Evolutionary conservation across 2,888 invertebrate genomes (phyloP).

Genomic region (Mimas tiliae): DNA sequence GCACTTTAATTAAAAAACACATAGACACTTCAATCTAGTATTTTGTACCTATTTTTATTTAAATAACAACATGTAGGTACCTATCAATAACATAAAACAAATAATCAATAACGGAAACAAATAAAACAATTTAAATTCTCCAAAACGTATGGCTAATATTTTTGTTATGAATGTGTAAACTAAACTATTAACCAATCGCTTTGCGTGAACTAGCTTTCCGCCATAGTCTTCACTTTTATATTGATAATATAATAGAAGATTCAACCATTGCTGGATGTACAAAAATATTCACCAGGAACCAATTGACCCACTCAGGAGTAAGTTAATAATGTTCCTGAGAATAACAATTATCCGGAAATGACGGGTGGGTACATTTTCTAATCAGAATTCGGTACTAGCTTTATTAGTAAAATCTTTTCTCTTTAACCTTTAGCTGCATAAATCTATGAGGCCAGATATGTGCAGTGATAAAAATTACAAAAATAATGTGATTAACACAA

Average conservation of each 20-base stretch:
- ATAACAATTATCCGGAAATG: background rate
- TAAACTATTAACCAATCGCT: conserved; percentile 7
- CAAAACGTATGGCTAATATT: conserved; percentile 6
- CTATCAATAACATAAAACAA: background rate
- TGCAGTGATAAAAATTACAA: background rate
- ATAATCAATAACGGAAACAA: background rate
- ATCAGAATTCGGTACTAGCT: too few species aligned
- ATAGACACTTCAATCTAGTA: background rate
- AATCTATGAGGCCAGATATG: background rate
- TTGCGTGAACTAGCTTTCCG: conserved; percentile 6
- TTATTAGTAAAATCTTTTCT: too few species aligned
- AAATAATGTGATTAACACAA: too few species aligned
- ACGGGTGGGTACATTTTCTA: too few species aligned
- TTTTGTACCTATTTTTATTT: too few species aligned
- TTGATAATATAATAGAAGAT: too few species aligned
- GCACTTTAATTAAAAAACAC: conserved; percentile 2
- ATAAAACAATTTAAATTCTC: background rate
- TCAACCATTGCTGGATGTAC: background rate
- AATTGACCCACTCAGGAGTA: too few species aligned
- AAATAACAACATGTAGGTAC: too few species aligned
- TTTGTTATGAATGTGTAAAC: background rate
- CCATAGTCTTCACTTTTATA: conserved; percentile 9
- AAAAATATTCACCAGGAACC: background rate
- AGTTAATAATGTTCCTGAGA: too few species aligned
- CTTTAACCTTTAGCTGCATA: background rate